Percentiles rank a stretch among this genome's conserved stretches.
Conservation (phyloP, 2,113 vertebrate species). For the Onychostruthus taczanowskii region DNA sequence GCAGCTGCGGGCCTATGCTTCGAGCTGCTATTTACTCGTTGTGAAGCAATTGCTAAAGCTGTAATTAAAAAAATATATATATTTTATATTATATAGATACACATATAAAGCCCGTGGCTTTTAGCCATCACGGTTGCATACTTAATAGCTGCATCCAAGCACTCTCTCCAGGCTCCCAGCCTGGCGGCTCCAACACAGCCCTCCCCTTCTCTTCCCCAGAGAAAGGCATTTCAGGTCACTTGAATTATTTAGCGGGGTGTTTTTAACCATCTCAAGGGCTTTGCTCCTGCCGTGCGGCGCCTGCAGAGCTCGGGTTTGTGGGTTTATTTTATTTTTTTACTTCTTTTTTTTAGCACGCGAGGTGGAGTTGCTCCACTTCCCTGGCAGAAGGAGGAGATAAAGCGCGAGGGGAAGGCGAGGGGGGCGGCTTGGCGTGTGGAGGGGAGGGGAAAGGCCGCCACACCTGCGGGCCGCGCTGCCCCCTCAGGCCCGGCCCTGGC, state of each 20-base stretch:
- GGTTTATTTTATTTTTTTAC: neutral
- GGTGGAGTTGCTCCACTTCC: constrained; percentile 17
- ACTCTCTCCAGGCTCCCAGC: neutral
- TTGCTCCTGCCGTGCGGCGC: neutral
- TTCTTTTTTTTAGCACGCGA: neutral
- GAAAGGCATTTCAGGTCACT: constrained; percentile 56
- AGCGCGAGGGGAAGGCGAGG: neutral
- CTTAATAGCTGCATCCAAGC: neutral
- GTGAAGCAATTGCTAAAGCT: neutral
- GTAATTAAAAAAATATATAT: neutral
- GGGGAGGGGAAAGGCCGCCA: neutral
- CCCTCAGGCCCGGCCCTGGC: neutral
- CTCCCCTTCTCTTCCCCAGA: neutral
- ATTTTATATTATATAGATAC: no score
- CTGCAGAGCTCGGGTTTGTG: neutral
- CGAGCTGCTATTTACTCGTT: neutral
- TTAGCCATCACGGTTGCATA: neutral
- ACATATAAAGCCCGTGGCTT: neutral
- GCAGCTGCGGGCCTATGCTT: neutral
- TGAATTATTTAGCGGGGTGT: constrained; percentile 35
- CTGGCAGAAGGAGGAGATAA: neutral
- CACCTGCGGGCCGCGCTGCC: constrained; percentile 32
- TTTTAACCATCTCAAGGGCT: constrained; percentile 7
- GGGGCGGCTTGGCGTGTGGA: neutral
- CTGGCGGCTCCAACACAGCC: neutral